phyloP scores from a whole-genome alignment of 2,888 invertebrate genomes.

The Melitaea athalia region DNA sequence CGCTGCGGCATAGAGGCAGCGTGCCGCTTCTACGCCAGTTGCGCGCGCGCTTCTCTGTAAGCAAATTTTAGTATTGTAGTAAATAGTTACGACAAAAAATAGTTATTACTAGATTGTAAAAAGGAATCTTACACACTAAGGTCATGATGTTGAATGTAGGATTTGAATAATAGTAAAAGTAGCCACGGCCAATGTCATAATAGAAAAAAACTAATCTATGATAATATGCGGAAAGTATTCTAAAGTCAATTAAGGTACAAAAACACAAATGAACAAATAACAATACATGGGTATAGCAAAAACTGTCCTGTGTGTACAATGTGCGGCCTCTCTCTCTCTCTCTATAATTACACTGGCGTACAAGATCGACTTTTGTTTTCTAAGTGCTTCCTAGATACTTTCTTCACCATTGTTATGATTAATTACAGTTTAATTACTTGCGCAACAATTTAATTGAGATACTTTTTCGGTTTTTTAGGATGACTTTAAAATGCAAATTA shows the following conservation, averaged over 20 bases:
- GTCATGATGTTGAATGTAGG: too few species aligned
- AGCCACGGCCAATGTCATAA: not conserved
- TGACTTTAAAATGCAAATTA: not conserved
- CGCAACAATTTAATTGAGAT: not conserved
- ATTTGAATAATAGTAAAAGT: too few species aligned
- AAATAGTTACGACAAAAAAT: not conserved
- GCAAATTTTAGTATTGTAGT: slow-evolving; percentile 31
- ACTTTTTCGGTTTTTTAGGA: not conserved
- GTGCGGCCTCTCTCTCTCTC: slow-evolving; percentile 63
- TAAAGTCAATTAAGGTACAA: slow-evolving; percentile 35
- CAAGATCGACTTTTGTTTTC: slow-evolving; percentile 68
- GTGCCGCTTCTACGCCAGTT: slow-evolving; percentile 45
- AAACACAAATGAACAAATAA: slow-evolving; percentile 42
- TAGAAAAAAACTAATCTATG: slow-evolving; percentile 20
- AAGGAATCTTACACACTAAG: too few species aligned
- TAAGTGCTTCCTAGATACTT: slow-evolving; percentile 60
- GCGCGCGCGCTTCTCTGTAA: slow-evolving; percentile 68
- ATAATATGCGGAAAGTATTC: slow-evolving; percentile 71
- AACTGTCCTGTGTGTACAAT: slow-evolving; percentile 59
- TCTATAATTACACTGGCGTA: slow-evolving; percentile 67
- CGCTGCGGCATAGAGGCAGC: slow-evolving; percentile 80
- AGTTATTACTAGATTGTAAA: not conserved
- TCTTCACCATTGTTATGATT: slow-evolving; percentile 41
- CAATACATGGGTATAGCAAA: slow-evolving; percentile 46
- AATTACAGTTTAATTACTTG: slow-evolving; percentile 23